phyloP scores from a whole-genome alignment of 2,797 vertebrate genomes.

The Ptychobarbus kaznakovi region DNA sequence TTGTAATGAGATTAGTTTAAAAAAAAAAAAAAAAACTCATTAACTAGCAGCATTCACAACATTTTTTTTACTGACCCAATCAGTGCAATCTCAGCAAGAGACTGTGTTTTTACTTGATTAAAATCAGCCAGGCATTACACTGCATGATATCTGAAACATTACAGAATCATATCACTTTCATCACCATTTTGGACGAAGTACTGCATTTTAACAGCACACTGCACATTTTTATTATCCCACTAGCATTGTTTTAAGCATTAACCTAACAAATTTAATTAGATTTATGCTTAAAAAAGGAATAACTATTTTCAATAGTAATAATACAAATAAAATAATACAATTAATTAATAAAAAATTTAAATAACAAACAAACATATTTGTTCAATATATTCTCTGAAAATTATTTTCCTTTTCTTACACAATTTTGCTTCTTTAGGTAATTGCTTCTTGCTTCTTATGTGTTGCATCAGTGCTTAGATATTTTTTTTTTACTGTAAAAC shows the following conservation, averaged over 20 bases:
- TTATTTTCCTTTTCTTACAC: background rate
- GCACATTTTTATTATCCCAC: background rate
- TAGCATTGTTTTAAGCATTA: background rate
- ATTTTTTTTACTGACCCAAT: conserved; percentile 54
- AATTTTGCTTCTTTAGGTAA: conserved; percentile 31
- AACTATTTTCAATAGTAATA: background rate
- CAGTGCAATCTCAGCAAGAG: conserved; percentile 61
- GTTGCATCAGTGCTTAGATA: background rate
- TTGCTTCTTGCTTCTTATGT: background rate
- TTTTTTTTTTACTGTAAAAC: background rate
- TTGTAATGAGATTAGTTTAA: conserved; percentile 64
- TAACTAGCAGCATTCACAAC: background rate
- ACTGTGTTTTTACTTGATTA: conserved; percentile 63
- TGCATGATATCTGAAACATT: conserved; percentile 57
- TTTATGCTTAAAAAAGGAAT: background rate
- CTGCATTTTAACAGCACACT: conserved; percentile 52
- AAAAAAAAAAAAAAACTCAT: background rate
- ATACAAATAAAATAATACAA: background rate
- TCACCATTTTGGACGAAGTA: conserved; percentile 58
- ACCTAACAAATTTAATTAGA: background rate
- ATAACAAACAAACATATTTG: too few relatives aligned
- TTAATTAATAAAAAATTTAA: conserved; percentile 8
- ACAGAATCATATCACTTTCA: conserved; percentile 64
- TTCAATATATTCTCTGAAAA: background rate
- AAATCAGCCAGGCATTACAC: conserved; percentile 59